These are phyloP conservation scores for Stichopus chloronotus DNA, from an alignment of 35 echinoderm and acorn worm genomes.

Conservation along the genomic window DNA sequence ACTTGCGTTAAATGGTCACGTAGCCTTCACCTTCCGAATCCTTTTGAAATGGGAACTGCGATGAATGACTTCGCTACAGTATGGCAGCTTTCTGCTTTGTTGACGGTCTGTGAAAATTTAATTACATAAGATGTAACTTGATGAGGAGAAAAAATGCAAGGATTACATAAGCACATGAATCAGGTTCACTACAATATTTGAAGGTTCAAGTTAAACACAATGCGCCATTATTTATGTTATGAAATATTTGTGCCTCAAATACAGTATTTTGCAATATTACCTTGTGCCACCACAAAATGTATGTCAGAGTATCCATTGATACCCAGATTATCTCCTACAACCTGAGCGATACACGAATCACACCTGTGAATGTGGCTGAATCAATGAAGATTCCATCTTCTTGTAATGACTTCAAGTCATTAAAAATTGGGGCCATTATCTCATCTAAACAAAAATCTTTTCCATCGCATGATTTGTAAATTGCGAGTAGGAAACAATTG, in stretches of 20 bases:
- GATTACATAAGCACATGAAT: background rate
- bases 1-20: background rate
- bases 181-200: conserved; percentile 1
- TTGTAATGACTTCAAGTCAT: conserved; percentile 27
- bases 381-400: conserved; percentile 28
- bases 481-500: conserved; percentile 57
- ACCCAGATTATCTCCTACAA: too few species aligned
- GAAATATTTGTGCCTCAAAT: too few species aligned
- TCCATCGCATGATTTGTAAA: conserved; percentile 67
- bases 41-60: conserved; percentile 5
- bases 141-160: background rate
- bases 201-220: conserved; percentile 15
- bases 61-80: background rate
- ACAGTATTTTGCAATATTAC: too few species aligned
- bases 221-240: too few species aligned
- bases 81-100: conserved; percentile 12
- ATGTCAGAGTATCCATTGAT: too few species aligned
- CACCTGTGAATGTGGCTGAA: conserved; percentile 40
- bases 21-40: conserved; percentile 26
- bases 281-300: too few species aligned
- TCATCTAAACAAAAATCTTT: conserved; percentile 63
- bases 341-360: conserved; percentile 45
- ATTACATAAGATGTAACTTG: background rate
- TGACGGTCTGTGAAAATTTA: conserved; percentile 11
- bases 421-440: background rate